These are phyloP conservation scores for Wasmannia auropunctata DNA, from an alignment of 1,140 invertebrate species.

Conservation along the genomic window DNA sequence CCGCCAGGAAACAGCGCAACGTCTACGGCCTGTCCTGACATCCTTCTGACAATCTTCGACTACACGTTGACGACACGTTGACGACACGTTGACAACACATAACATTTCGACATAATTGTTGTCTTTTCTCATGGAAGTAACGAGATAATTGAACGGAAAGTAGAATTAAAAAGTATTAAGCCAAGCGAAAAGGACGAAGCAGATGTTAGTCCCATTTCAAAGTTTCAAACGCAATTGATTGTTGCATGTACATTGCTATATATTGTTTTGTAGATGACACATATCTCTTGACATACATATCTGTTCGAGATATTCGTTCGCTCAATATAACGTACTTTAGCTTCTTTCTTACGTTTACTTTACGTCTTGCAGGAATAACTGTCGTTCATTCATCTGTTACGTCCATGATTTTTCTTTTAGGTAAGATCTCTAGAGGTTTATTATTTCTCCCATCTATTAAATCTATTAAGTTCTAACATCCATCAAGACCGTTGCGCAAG, in stretches of 20 bases:
- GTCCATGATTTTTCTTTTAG: conserved; percentile 20
- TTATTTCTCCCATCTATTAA: conserved; percentile 58
- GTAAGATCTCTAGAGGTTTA: conserved; percentile 66
- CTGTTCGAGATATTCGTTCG: not conserved
- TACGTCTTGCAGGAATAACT: not conserved
- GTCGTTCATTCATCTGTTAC: conserved; percentile 3
- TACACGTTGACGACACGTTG: not conserved
- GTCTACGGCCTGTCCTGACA: not conserved
- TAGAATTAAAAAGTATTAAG: conserved; percentile 4
- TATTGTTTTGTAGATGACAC: not conserved
- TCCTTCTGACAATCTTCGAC: not conserved
- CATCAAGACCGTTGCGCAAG: not conserved
- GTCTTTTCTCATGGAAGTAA: conserved; percentile 4
- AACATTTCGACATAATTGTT: conserved; percentile 6
- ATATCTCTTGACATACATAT: not conserved
- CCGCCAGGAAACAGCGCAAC: conserved; percentile 36
- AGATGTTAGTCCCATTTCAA: not conserved
- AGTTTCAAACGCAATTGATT: not conserved
- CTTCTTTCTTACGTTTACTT: not conserved
- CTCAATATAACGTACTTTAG: not conserved
- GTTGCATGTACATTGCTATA: not conserved
- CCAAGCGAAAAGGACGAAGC: not conserved
- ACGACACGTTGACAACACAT: conserved; percentile 15
- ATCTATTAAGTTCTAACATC: conserved; percentile 59
- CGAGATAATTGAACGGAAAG: not conserved